phyloP scores from a whole-genome alignment of 2,888 invertebrate genomes.

The Ischnus inquisitorius region DNA sequence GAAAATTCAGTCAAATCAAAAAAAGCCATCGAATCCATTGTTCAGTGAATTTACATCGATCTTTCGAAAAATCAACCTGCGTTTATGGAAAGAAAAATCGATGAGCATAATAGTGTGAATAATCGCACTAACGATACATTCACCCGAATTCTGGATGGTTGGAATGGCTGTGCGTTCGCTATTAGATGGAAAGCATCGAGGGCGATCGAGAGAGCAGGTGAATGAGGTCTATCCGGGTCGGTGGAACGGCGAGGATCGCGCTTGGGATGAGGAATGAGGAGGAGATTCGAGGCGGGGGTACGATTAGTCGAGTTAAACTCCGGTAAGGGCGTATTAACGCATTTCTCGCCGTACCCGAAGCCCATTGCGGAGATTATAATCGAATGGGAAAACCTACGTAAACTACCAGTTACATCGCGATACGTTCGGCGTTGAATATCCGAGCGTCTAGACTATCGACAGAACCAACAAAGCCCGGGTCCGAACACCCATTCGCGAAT shows the following conservation, averaged over 20 bases:
- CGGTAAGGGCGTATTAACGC: conserved; percentile 57
- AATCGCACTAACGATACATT: too few species aligned
- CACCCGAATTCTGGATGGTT: background rate
- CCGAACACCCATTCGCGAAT: too few species aligned
- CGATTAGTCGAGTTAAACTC: conserved; percentile 63
- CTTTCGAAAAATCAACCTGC: too few species aligned
- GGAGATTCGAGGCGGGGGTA: conserved; percentile 47
- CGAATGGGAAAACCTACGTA: conserved; percentile 8
- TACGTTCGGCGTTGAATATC: background rate
- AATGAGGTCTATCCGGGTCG: conserved; percentile 8
- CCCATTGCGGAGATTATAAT: conserved; percentile 46
- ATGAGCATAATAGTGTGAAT: too few species aligned
- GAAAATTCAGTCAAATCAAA: too few species aligned
- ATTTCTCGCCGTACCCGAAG: conserved; percentile 38
- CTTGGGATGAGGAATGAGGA: conserved; percentile 37
- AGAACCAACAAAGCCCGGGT: too few species aligned
- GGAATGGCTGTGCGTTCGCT: background rate
- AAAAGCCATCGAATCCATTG: too few species aligned
- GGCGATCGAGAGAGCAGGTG: background rate
- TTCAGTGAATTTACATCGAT: too few species aligned
- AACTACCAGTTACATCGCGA: background rate
- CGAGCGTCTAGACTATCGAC: too few species aligned
- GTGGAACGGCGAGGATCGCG: conserved; percentile 15
- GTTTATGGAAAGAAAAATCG: too few species aligned
- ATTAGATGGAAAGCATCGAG: conserved; percentile 1